Evolutionary conservation across 2,797 vertebrate genomes (phyloP), one percentile per base, ranked within the genome.

Genomic region (Bovichtus variegatus): DNA sequence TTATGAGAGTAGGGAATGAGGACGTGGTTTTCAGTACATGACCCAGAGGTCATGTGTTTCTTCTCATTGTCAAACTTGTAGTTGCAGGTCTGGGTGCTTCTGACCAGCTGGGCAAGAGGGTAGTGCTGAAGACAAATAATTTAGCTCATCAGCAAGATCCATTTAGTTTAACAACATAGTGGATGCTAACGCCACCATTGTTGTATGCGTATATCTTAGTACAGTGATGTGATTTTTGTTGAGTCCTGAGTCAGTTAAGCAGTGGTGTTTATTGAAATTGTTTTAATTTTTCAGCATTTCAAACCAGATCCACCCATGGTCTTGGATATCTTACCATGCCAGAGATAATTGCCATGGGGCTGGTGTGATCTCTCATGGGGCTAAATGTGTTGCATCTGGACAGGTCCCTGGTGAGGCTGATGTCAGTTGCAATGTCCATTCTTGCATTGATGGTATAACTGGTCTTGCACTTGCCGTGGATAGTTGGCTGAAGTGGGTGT

Each of bases 391-490:
- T 95, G 71, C 98, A 99, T 25, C 65, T 82, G 79, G 96, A 95
- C 85, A 99, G 93, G 80, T 97, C 95, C 47, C 98, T 96, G 31
- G 81, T 93, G 9, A 98, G 93, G 80, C 87, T 95, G 86, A 97
- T 89, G 64, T 96, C 96, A 53, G 96, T 96, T 43, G 95, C 95
- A 66, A 93, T 92, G 46, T 94, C 95, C 88, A 95, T 94, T 84
- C 93, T 95, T 5, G 87, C 80, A 19, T 96, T 95, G 72, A 97
- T 85, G 0, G 81, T 93, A 71, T 96, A 86, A 13, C 89, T 74
- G 59, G 96, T 99, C 80, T 94, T 92, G 86, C 98, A 99, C 71
- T 94, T 95, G 72, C 98, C 98, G 0, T 98, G 97, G 41, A 98
- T 95, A 0, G 97, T 98, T 62, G 98, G 96, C n/a, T n/a, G n/a